Percentiles rank a stretch among this genome's conserved stretches.
These are phyloP conservation scores for Coreoperca whiteheadi DNA, from an alignment of 2,113 vertebrate species.

Conservation along the genomic window DNA sequence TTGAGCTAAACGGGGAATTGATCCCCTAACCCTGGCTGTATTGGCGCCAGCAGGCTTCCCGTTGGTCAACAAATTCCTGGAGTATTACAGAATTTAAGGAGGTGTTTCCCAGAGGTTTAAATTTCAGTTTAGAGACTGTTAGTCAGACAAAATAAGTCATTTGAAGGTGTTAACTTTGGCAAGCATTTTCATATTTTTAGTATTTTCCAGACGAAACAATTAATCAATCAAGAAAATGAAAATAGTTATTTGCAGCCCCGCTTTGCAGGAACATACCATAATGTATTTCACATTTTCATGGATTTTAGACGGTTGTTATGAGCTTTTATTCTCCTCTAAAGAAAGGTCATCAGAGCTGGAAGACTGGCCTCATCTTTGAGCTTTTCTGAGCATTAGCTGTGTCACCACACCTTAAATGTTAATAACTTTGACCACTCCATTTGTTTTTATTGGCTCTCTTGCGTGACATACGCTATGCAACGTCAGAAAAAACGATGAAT, in stretches of 20 bases:
- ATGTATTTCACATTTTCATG: not conserved
- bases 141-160: not conserved
- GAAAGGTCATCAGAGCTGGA: not conserved
- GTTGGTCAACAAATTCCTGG: conserved; percentile 15
- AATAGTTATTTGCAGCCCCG: not conserved
- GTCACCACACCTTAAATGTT: too few species aligned
- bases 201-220: too few species aligned
- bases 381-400: too few species aligned
- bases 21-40: conserved; percentile 27
- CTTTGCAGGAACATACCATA: not conserved
- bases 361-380: too few species aligned
- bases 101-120: conserved; percentile 14
- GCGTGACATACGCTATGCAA: too few species aligned
- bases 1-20: conserved; percentile 36
- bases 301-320: not conserved
- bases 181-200: too few species aligned
- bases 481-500: too few species aligned
- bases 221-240: too few species aligned
- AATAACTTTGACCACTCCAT: too few species aligned
- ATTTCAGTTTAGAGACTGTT: not conserved
- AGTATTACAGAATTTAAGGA: conserved; percentile 10
- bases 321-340: too few species aligned
- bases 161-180: not conserved
- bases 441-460: too few species aligned
- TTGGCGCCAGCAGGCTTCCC: conserved; percentile 4